phyloP scores from a whole-genome alignment of 2,797 vertebrate genomes.

The Cossypha caffra region DNA sequence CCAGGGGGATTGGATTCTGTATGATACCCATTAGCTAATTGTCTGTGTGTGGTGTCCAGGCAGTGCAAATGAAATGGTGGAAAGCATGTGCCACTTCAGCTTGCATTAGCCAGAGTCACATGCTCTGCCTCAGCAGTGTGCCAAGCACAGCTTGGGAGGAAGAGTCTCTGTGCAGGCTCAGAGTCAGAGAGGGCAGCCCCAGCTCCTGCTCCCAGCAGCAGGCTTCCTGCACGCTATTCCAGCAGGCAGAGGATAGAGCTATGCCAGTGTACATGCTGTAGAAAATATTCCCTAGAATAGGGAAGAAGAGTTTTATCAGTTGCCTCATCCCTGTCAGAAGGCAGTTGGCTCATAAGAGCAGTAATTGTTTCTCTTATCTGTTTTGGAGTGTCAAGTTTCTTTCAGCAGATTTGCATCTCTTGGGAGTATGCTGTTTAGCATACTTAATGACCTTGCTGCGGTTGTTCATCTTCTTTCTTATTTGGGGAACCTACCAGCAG shows the following conservation, averaged over 20 bases:
- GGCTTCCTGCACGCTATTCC: not conserved
- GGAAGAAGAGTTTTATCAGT: not conserved
- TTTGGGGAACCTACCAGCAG: not conserved
- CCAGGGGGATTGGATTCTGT: not conserved
- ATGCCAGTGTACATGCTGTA: not conserved
- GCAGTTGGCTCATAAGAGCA: not conserved
- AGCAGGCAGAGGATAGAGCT: not conserved
- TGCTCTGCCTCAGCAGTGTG: not conserved
- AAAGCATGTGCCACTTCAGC: not conserved
- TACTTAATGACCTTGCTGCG: not conserved
- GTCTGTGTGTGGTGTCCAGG: rapidly evolving
- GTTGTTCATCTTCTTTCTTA: not conserved
- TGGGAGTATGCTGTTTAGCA: not conserved
- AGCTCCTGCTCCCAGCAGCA: not conserved
- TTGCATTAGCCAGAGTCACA: not conserved
- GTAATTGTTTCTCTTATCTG: not conserved
- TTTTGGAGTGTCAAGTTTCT: not conserved
- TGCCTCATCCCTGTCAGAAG: not conserved
- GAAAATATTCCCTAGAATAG: not conserved
- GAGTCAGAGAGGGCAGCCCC: not conserved
- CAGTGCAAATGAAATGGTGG: not conserved
- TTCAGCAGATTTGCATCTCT: not conserved
- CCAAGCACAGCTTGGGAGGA: rapidly evolving
- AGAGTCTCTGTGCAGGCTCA: not conserved
- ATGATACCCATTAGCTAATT: not conserved